Percentiles rank a stretch among this genome's conserved stretches.
These are phyloP conservation scores for Trichoplusia ni DNA, from an alignment of 1,140 invertebrate genomes.

Conservation along the genomic window DNA sequence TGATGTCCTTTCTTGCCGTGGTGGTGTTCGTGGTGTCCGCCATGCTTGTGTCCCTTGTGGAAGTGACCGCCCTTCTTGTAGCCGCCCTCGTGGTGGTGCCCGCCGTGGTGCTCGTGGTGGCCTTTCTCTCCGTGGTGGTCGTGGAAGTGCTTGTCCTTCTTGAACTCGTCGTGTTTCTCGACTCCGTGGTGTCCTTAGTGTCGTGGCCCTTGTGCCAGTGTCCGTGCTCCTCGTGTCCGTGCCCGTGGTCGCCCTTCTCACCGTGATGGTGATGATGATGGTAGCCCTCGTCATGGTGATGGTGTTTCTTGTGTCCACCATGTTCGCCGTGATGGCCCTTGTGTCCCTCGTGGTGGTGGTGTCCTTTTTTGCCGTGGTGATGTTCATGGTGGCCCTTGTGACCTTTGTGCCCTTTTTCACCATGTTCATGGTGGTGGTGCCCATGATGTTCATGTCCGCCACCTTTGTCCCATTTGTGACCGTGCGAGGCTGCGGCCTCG, in stretches of 20 bases:
- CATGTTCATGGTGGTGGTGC: constrained; percentile 81
- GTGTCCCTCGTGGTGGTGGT: constrained; percentile 83
- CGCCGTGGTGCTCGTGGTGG: constrained; percentile 83
- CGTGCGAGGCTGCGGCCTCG: constrained; percentile 77
- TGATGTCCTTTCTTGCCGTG: constrained; percentile 72
- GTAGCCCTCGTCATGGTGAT: constrained; percentile 85
- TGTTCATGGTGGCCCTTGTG: constrained; percentile 83
- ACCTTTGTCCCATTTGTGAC: constrained; percentile 76
- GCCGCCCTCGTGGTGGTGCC: constrained; percentile 85
- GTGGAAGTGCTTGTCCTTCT: constrained; percentile 84
- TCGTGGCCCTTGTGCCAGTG: constrained; percentile 89
- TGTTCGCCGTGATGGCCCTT: constrained; percentile 87
- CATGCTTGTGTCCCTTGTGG: constrained; percentile 86
- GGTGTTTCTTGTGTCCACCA: constrained; percentile 87
- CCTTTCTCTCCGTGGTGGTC: constrained; percentile 89
- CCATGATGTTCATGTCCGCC: constrained; percentile 79
- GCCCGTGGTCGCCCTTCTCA: constrained; percentile 87
- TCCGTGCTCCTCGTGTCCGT: constrained; percentile 82
- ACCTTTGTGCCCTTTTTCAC: constrained; percentile 82
- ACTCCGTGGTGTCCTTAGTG: constrained; percentile 88
- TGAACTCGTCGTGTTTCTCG: constrained; percentile 85
- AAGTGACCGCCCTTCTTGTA: constrained; percentile 85
- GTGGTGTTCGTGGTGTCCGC: constrained; percentile 79
- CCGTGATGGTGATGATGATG: constrained; percentile 86
- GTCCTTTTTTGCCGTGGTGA: constrained; percentile 83